A percentile compares a stretch with the other conserved stretches of the same genome.
phyloP scores from a whole-genome alignment of 2,113 vertebrate species.

The Archilochus colubris region DNA sequence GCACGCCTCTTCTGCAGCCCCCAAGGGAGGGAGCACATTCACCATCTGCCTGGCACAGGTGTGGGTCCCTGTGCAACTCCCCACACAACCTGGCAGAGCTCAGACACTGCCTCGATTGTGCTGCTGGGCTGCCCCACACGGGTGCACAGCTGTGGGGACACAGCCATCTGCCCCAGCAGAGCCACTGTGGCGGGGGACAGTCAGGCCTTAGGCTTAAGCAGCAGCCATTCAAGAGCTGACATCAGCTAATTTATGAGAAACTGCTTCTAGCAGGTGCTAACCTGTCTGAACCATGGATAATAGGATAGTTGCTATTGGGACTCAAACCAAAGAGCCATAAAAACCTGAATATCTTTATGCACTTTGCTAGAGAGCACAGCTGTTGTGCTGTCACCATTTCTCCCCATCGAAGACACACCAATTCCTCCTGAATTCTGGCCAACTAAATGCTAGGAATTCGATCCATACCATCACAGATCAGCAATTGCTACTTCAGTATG shows the following conservation, averaged over 20 bases:
- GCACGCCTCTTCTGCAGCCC: background rate
- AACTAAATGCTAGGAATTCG: background rate
- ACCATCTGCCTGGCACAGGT: conserved; percentile 74
- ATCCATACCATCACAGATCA: background rate
- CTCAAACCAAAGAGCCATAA: conserved; percentile 49
- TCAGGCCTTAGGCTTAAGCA: background rate
- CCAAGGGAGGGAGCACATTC: background rate
- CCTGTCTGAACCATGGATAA: conserved; percentile 74
- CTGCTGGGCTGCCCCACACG: background rate
- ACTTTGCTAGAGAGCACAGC: conserved; percentile 64
- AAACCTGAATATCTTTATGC: conserved; percentile 22
- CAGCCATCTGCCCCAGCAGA: conserved; percentile 60
- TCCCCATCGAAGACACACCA: rapidly evolving
- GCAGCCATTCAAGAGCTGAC: conserved; percentile 62
- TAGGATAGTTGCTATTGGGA: conserved; percentile 52
- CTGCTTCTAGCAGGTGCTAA: conserved; percentile 80
- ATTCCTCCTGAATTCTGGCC: conserved; percentile 35
- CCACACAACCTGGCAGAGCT: conserved; percentile 48
- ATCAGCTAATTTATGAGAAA: conserved; percentile 75
- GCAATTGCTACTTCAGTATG: background rate
- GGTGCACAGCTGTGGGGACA: conserved; percentile 43
- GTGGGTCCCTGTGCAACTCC: background rate
- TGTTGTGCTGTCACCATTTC: conserved; percentile 70
- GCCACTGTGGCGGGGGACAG: background rate
- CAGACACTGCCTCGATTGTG: conserved; percentile 69